These are phyloP conservation scores for Callospermophilus lateralis DNA, from an alignment of 2,113 vertebrate genomes.

Conservation along the genomic window DNA sequence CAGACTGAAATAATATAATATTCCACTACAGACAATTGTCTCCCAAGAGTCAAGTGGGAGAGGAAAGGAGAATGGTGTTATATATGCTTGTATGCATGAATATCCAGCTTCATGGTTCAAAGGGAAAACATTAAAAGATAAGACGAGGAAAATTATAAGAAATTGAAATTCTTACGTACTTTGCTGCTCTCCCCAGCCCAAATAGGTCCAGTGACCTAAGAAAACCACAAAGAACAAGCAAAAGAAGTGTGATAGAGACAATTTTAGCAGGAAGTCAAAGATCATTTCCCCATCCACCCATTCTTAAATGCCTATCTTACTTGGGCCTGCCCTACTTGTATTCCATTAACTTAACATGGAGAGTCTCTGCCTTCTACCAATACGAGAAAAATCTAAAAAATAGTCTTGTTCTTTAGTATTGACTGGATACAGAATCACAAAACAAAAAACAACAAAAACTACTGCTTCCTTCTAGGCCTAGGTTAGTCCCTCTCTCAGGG, in stretches of 20 bases:
- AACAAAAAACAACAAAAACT: neutral
- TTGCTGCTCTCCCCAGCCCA: constrained; percentile 96
- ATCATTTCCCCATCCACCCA: constrained; percentile 65
- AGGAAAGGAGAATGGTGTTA: neutral
- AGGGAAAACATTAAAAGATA: constrained; percentile 85
- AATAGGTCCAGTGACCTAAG: constrained; percentile 98
- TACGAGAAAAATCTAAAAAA: constrained; percentile 33
- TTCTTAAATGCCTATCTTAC: constrained; percentile 11
- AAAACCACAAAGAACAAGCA: constrained; percentile 91
- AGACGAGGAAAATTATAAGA: constrained; percentile 78
- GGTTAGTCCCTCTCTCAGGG: neutral
- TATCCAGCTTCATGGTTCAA: constrained; percentile 74
- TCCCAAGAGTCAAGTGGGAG: constrained; percentile 13
- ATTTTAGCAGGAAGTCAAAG: constrained; percentile 84
- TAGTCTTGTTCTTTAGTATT: neutral
- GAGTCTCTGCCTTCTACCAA: neutral
- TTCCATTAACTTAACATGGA: constrained; percentile 49
- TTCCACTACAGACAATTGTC: constrained; percentile 27
- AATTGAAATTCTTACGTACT: constrained; percentile 95
- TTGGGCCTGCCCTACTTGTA: constrained; percentile 26
- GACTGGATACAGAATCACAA: neutral
- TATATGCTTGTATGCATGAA: constrained; percentile 85
- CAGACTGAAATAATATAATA: neutral
- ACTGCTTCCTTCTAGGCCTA: constrained; percentile 5
- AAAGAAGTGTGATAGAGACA: constrained; percentile 85